These are phyloP conservation scores for Cenopis cana DNA, from an alignment of 2,888 invertebrate species.

Conservation along the genomic window DNA sequence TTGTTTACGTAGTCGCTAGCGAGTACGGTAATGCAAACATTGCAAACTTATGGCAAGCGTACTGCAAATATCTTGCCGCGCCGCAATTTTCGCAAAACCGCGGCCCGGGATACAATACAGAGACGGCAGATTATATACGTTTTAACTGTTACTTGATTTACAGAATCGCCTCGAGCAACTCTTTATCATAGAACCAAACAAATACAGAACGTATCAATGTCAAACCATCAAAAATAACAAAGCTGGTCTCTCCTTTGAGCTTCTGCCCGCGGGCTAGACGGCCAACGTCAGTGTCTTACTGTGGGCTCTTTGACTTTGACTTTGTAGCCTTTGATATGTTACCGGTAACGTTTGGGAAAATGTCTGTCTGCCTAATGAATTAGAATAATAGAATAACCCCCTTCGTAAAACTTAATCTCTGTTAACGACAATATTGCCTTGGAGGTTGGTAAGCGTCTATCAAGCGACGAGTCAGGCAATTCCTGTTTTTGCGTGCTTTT, in stretches of 20 bases:
- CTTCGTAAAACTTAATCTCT: too few relatives aligned
- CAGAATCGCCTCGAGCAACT: background rate
- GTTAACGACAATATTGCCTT: too few relatives aligned
- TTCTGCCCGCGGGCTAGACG: background rate
- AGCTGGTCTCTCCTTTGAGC: background rate
- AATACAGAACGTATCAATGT: slow-evolving; percentile 10
- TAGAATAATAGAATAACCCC: background rate
- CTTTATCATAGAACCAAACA: background rate
- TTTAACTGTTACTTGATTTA: background rate
- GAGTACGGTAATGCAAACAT: too few relatives aligned
- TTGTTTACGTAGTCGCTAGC: too few relatives aligned
- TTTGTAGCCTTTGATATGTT: slow-evolving; percentile 13
- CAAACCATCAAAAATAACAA: slow-evolving; percentile 9
- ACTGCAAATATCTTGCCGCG: too few relatives aligned
- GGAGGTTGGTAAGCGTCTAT: too few relatives aligned
- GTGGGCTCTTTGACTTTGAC: background rate
- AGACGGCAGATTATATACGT: too few relatives aligned
- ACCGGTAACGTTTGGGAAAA: background rate
- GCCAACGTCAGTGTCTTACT: background rate
- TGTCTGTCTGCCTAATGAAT: background rate
- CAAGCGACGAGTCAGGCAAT: too few relatives aligned
- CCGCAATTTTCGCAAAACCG: too few relatives aligned
- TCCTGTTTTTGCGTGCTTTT: too few relatives aligned
- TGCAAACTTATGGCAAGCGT: too few relatives aligned
- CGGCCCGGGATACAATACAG: too few relatives aligned